phyloP scores from a whole-genome alignment of 2,113 vertebrate species.

The Dicaeum eximium region DNA sequence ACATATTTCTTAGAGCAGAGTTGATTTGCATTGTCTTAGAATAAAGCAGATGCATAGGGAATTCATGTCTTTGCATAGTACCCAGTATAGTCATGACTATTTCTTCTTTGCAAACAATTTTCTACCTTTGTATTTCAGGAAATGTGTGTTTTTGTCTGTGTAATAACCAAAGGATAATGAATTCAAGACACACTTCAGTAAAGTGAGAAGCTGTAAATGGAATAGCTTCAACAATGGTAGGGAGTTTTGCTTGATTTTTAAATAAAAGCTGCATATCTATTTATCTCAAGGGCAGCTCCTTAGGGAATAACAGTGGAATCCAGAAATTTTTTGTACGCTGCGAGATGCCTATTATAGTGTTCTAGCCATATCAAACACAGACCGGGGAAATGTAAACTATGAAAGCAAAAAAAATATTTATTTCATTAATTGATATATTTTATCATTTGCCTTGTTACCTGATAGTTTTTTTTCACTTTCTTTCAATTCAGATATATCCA shows the following conservation, averaged over 20 bases:
- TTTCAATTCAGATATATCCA: not conserved
- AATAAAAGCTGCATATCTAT: not conserved
- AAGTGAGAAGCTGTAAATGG: not conserved
- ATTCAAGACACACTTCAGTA: not conserved
- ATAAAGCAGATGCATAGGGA: not conserved
- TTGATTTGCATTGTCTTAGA: not conserved
- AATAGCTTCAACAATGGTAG: not conserved
- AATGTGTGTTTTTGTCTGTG: not conserved
- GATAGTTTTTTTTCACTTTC: not conserved
- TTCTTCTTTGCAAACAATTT: not conserved
- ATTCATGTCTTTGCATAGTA: not conserved
- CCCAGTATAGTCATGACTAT: not conserved
- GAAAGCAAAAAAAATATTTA: not conserved
- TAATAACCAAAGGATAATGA: not conserved
- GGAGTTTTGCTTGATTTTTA: not conserved
- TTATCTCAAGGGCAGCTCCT: not conserved
- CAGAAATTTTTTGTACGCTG: not conserved
- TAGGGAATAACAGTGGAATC: not conserved
- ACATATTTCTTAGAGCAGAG: not conserved
- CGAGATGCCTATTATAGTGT: not conserved
- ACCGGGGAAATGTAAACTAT: not conserved
- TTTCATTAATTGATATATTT: not conserved
- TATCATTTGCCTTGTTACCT: not conserved
- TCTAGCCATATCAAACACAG: not conserved
- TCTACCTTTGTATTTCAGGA: not conserved